Evolutionary conservation across 2,797 vertebrate species (phyloP), one percentile per base, ranked within the genome.

Genomic region (Platyrinchus mystaceus): DNA sequence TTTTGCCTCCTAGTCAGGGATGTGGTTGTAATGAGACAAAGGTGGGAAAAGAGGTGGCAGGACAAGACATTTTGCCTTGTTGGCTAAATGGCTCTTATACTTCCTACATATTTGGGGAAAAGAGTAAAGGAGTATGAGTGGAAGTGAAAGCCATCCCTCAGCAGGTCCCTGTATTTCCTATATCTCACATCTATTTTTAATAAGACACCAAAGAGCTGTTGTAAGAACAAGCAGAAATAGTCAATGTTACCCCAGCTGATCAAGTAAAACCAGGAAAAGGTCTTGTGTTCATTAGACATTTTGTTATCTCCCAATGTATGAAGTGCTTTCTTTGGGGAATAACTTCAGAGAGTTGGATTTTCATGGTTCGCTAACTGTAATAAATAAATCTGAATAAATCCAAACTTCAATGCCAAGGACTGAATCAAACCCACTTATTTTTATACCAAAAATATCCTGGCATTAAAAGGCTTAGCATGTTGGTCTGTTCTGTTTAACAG

Each of bases 381-480:
- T 92, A 97, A 95, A 96, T 94, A 97, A 97, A 97, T 97, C 94
- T 95, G 83, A 85, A 91, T 93, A 80, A 87, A 84, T 94, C 91
- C 94, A 93, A 91, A 67, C 83, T 95, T 94, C 91, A 94, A 17
- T 56, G 59, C 64, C 77, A 43, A 58, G 21, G 47, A 23, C 64
- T 85, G 67, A 73, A 62, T 82, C 79, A 95, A 78, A 77, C 50
- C 19, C n/a, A 21, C 41, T 96, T 93, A 84, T 85, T 95, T 90
- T 93, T 90, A 68, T 90, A 93, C 59, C 32, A 67, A 93, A 92
- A 92, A 93, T 80, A 96, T 75, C 84, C 86, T 74, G 89, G 79
- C 80, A 88, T 97, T 95, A 95, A 84, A 93, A 91, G 41, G 70
- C 84, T 93, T 95, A 95, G 49, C 9, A 5, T 66, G 56, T 85